Conservation (phyloP, 2,113 vertebrate species). For the Catagonus wagneri region DNA sequence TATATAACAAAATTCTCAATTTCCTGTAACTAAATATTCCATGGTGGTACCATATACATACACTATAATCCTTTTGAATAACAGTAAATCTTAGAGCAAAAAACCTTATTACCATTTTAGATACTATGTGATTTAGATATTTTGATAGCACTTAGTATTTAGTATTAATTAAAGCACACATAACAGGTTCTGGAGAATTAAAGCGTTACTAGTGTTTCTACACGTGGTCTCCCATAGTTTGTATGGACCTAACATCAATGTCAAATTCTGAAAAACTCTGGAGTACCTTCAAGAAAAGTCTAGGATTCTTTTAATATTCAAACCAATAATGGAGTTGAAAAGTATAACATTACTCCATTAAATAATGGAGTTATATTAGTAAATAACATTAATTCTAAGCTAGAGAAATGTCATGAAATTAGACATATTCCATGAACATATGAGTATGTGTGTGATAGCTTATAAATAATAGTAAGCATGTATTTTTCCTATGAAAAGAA, state of each 20-base stretch:
- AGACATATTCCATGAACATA: neutral
- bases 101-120: neutral
- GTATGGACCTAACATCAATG: neutral
- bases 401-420: neutral
- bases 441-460: neutral
- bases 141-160: neutral
- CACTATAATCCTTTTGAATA: neutral
- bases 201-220: neutral
- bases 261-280: constrained; percentile 37
- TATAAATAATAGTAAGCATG: neutral
- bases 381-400: neutral
- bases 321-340: constrained; percentile 5
- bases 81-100: neutral
- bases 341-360: no score
- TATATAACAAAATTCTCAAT: neutral
- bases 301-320: neutral
- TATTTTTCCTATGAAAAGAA: neutral
- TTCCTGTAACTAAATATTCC: neutral
- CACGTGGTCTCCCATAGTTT: neutral
- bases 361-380: neutral
- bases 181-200: constrained; percentile 24
- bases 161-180: neutral
- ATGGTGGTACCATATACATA: neutral
- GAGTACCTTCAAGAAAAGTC: neutral
- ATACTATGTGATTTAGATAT: neutral